Evolutionary conservation across 2,113 vertebrate genomes (phyloP), one percentile per base, ranked within the genome.

Genomic region (Chlorodrepanis virens): DNA sequence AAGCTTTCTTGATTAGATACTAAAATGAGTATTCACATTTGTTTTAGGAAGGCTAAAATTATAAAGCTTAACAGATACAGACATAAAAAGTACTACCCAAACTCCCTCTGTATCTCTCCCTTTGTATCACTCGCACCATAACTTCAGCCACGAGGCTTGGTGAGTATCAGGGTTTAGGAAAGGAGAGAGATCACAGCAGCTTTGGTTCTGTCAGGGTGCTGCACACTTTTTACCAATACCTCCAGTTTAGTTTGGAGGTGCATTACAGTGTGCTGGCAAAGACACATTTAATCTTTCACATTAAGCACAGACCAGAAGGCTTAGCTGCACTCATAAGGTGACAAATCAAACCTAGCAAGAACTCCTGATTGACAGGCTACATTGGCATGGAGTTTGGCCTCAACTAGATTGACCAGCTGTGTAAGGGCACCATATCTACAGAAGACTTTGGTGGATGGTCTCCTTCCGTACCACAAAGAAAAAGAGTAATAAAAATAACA

Each of bases 141-240:
- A 77, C 19, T 52, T 52, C 63, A 83, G 33, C 63, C 20, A 35
- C 1, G 0, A 77, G 5, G 10, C 52, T 44, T 5, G 1, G 15
- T 11, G 8, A 49, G 29, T 20, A 7, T 35, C 1, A 1, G 9
- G 1, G 0, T 27, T 50, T 28, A 12, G 31, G 33, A 59, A 29
- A 37, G 12, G 37, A 65, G 40, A 64, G 42, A 39, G 29, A 39
- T 22, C 24, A 18, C 35, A 70, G 31, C 29, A 71, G 52, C 29
- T 85, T 75, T 60, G 33, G 20, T 87, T 89, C 54, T 82, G 50
- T 37, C 37, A 49, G 40, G 24, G 42, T 57, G 45, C 44, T 83
- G 27, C 37, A 52, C 50, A 19, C 5, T 63, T 24, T 74, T 65
- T 61, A 54, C n/a, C 1, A 1, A 40, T 22, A 47, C 14, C 22